Evolutionary conservation across 30 jellyfish, hydroid and myxozoan genomes (phyloP), one percentile per base, ranked within the genome.

Genomic region (Catostylus mosaicus): DNA sequence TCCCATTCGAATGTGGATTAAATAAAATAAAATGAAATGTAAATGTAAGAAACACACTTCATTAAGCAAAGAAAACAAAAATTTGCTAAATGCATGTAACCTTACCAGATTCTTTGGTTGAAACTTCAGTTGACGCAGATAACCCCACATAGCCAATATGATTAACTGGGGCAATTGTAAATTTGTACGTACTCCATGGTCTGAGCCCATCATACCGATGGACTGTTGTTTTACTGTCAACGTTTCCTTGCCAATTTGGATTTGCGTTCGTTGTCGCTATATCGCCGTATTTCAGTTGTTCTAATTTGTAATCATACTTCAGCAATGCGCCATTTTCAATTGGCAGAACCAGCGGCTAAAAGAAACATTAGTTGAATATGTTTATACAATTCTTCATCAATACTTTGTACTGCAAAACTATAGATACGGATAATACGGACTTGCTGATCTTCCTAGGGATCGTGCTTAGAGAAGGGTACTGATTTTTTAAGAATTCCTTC

Each of bases 41-140:
- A n/a, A n/a, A n/a, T n/a, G n/a, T n/a, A n/a, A n/a, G n/a, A n/a
- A n/a, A n/a, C n/a, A n/a, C n/a, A n/a, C n/a, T n/a, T n/a, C n/a
- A n/a, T n/a, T n/a, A n/a, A n/a, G n/a, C n/a, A n/a, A n/a, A n/a
- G n/a, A n/a, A n/a, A n/a, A n/a, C n/a, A n/a, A n/a, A n/a, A n/a
- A n/a, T n/a, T n/a, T n/a, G n/a, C n/a, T n/a, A n/a, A n/a, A n/a
- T n/a, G n/a, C n/a, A n/a, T n/a, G n/a, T 3, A 48, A 0, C 14
- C 67, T 7, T 82, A 82, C 92, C 85, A 22, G 84, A 45, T 62
- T 82, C 92, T 18, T 68, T 37, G 38, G 92, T 82, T 30, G 18
- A 1, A 11, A 35, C 73, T 3, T 19, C 40, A 32, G 27, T 19
- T 29, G 6, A 11, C 54, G 52, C 19, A 3, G 0, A 33, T 46